Evolutionary conservation across 2,888 invertebrate genomes (phyloP), one percentile per base, ranked within the genome.

Genomic region (Xestia xanthographa): DNA sequence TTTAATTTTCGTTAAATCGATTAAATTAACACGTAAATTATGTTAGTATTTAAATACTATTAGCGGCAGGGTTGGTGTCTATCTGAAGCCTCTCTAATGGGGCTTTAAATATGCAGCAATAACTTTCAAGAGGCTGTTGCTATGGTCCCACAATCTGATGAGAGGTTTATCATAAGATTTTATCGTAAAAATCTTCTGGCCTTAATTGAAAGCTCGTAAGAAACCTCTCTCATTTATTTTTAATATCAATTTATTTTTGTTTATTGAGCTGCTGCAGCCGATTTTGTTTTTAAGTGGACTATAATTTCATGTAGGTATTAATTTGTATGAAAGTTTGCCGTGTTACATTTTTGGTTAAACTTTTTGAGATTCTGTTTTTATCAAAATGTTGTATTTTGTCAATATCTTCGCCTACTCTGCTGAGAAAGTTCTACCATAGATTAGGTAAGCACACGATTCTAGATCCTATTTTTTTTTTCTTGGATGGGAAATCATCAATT

Each of bases 171-270:
- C 5, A 22, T 38, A 20, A 22, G 11, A 22, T 38, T 38, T 34
- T 12, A 38, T n/a, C 22, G 14, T 8, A 38, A 56, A 12, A 79
- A 56, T 56, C 8, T 6, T 22, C 26, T 5, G 12, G 22, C 6
- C 22, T 12, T 34, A 20, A 12, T 26, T 50, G 29, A 80, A 79
- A 72, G 41, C 17, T 58, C 9, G 29, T 29, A 79, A 29, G 17
- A 50, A 79, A 71, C 41, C 14, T 60, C 60, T 80, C 45, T 80
- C 34, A 22, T 79, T 41, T 34, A 76, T 63, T 63, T 50, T 1
- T 38, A 48, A 29, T 29, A 17, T 6, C 45, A 45, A 8, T 73
- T 45, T 71, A 26, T 14, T 26, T 53, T 34, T 56, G 26, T n/a
- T 14, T 58, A 12, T 48, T 41, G 38, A 60, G 5, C 8, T 12